These are phyloP conservation scores for Enteromius fasciolatus DNA, from an alignment of 2,797 vertebrate genomes.

Conservation along the genomic window DNA sequence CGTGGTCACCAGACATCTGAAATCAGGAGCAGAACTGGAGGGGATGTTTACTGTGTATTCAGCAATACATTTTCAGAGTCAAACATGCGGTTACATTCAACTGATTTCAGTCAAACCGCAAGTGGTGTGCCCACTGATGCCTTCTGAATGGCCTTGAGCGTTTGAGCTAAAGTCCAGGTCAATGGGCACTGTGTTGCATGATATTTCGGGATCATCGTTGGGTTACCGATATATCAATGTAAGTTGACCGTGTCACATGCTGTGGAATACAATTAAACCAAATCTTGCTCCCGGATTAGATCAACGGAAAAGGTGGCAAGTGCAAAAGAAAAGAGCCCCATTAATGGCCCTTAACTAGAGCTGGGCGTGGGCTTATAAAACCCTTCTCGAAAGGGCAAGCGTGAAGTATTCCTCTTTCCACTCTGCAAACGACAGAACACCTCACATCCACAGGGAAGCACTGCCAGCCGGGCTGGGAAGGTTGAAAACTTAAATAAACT, in stretches of 20 bases:
- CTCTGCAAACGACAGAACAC: constrained; percentile 34
- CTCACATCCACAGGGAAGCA: constrained; percentile 31
- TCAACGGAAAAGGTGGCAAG: constrained; percentile 46
- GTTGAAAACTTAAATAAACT: constrained; percentile 60
- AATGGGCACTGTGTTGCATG: background rate
- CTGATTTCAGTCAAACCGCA: constrained; percentile 47
- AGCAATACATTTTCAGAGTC: constrained; percentile 50
- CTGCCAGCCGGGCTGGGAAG: constrained; percentile 40
- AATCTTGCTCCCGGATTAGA: constrained; percentile 31
- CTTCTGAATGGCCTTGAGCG: background rate
- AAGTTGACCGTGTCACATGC: constrained; percentile 2
- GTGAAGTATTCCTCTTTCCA: constrained; percentile 50
- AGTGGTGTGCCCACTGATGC: constrained; percentile 47
- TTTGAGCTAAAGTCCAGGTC: constrained; percentile 19
- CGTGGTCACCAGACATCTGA: constrained; percentile 49
- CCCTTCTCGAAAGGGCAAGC: constrained; percentile 37
- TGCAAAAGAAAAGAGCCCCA: constrained; percentile 21
- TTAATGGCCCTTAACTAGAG: constrained; percentile 40
- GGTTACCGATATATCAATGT: background rate
- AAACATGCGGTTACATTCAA: constrained; percentile 46
- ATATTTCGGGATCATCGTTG: background rate
- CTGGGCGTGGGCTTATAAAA: constrained; percentile 49
- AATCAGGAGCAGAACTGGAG: constrained; percentile 45
- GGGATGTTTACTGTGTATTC: constrained; percentile 54
- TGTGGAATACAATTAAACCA: constrained; percentile 25